Base-by-base conservation (phyloP, 2,888 invertebrate species). In the Drosophila testacea region DNA sequence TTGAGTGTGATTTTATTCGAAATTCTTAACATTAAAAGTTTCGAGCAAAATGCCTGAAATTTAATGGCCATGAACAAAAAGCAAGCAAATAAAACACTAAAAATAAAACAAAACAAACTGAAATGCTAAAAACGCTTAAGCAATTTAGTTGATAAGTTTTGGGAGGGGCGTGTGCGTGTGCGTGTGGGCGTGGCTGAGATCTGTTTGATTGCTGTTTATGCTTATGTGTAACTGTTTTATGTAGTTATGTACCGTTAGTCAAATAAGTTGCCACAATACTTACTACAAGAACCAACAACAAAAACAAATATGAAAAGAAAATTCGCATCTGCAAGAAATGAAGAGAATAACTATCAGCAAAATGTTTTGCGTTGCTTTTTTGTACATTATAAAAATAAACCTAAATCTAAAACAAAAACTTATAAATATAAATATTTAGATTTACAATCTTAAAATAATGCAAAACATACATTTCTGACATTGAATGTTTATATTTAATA, bases 191-290 rank as follows among this genome's bases (percentile, higher is more conserved):
- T 48, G 59, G 48, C 30, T 54, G 54, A 30, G 22, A 50, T 62
- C 39, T 38, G 51, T 64, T 48, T 60, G 28, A 57, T 61, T 55
- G 68, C 69, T 66, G 62, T 56, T 59, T 66, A 64, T 50, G 55
- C 67, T 54, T 64, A 44, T 50, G 50, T 76, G 50, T 66, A 69
- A 63, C 46, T 72, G 60, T 69, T 66, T 61, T 70, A 62, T 79
- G 72, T 86, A 81, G 71, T 62, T 80, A 82, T 75, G 64, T 79
- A 83, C 75, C 76, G 62, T 86, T 87, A 87, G 85, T 86, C 81
- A 80, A 76, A 86, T 86, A 87, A 87, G 87, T 86, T 86, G 87
- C 85, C 85, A 83, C 83, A 85, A 77, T 84, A 86, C 81, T 84
- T 83, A 83, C 69, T 70, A 80, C 63, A 44, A 65, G 27, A 54